Evolutionary conservation across 2,797 vertebrate species (phyloP).

Genomic region (Amblyopsis hoosieri): DNA sequence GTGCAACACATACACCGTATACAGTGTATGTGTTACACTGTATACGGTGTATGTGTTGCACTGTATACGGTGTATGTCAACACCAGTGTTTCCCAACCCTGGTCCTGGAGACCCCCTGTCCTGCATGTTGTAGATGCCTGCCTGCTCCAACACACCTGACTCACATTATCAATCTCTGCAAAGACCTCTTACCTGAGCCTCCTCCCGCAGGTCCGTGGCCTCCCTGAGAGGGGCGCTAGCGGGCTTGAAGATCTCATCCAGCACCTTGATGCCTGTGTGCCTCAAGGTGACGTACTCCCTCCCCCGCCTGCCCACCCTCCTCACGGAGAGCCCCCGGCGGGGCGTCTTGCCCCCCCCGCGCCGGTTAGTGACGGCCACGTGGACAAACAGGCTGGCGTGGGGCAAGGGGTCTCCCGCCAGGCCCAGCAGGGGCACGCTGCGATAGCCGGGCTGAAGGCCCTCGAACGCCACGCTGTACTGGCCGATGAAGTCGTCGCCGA

Average conservation of each 20-base stretch:
- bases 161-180: no score
- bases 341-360: conserved; percentile 91
- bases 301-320: conserved; percentile 87
- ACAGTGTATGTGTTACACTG: no score
- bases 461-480: conserved; percentile 93
- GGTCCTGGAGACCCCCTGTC: no score
- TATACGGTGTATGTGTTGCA: no score
- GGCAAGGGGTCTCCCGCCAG: conserved; percentile 89
- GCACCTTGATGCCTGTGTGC: conserved; percentile 85
- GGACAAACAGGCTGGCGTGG: conserved; percentile 91
- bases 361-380: conserved; percentile 92
- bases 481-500: conserved; percentile 97
- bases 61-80: no score
- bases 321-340: conserved; percentile 88
- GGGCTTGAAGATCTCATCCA: conserved; percentile 92
- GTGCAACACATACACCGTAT: no score
- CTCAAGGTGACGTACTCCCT: conserved; percentile 91
- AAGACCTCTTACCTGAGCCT: conserved; percentile 84
- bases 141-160: no score
- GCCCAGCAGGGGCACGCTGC: conserved; percentile 90
- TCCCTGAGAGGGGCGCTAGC: conserved; percentile 86
- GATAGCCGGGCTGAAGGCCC: conserved; percentile 93
- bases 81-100: no score
- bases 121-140: no score
- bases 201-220: conserved; percentile 92